Percentiles rank a stretch among this genome's conserved stretches.
phyloP scores from a whole-genome alignment of 1,140 invertebrate genomes.

The Atta colombica region DNA sequence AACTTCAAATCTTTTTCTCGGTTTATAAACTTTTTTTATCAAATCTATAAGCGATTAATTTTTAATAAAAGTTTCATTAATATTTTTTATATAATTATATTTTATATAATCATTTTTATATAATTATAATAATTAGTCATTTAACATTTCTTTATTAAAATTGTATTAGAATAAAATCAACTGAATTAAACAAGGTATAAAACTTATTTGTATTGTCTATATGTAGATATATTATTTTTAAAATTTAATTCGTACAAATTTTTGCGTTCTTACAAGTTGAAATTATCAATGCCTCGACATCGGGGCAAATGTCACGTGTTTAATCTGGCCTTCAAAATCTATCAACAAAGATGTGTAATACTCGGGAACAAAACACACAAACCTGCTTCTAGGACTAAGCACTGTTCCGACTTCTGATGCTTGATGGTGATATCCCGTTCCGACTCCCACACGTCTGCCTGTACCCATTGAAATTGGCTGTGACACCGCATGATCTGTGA shows the following conservation, averaged over 20 bases:
- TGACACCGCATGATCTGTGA: conserved; percentile 92
- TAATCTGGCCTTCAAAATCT: not conserved
- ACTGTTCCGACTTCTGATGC: conserved; percentile 85
- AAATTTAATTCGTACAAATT: conserved; percentile 11
- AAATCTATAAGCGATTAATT: not conserved
- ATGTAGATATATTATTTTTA: not conserved
- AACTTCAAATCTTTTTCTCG: not conserved
- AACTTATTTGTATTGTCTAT: not conserved
- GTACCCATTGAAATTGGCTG: conserved; percentile 91
- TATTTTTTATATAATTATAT: not conserved
- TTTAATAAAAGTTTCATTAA: not conserved
- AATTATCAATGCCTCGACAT: not conserved
- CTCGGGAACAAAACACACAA: conserved; percentile 21
- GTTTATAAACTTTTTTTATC: not conserved
- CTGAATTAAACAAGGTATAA: not conserved
- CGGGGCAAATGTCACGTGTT: not conserved
- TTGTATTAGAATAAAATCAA: conserved; percentile 1
- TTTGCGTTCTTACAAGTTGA: conserved; percentile 22
- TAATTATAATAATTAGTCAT: not conserved
- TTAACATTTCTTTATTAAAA: not conserved
- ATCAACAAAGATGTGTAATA: not conserved
- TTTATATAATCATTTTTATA: not conserved
- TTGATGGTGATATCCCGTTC: conserved; percentile 86
- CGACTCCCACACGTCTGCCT: conserved; percentile 88
- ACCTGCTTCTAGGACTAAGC: conserved; percentile 86